phyloP scores from a whole-genome alignment of 2,888 invertebrate species.

The Philopedon plagiatum region DNA sequence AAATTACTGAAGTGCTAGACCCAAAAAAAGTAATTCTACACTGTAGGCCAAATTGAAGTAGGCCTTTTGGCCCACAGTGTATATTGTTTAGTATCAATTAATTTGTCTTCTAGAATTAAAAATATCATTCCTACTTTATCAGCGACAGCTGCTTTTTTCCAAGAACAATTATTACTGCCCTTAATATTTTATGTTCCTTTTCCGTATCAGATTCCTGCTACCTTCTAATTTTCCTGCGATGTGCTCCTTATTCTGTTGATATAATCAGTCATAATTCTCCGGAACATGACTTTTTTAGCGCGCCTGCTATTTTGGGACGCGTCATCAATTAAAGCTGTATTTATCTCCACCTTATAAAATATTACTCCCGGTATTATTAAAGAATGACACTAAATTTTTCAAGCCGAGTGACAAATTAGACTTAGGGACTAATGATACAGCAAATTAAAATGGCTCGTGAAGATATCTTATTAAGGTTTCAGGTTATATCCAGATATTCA shows the following conservation, averaged over 20 bases:
- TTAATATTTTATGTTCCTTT: too few relatives aligned
- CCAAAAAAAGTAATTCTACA: too few relatives aligned
- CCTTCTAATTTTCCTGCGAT: background rate
- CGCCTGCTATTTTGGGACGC: slow-evolving; percentile 18
- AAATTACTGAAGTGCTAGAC: background rate
- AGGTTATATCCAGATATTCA: too few relatives aligned
- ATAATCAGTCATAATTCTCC: slow-evolving; percentile 1
- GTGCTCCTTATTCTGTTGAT: background rate
- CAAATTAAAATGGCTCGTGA: slow-evolving; percentile 35
- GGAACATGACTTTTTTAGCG: slow-evolving; percentile 16
- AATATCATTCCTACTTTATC: too few relatives aligned
- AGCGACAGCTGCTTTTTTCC: too few relatives aligned
- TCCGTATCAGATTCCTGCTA: too few relatives aligned
- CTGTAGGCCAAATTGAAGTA: too few relatives aligned
- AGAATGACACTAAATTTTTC: slow-evolving; percentile 48
- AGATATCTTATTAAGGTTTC: background rate
- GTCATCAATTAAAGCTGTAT: slow-evolving; percentile 39
- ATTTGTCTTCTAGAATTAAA: too few relatives aligned
- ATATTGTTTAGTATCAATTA: too few relatives aligned
- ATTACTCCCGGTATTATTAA: slow-evolving; percentile 43
- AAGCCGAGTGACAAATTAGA: slow-evolving; percentile 40
- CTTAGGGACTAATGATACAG: slow-evolving; percentile 38
- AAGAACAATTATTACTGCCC: too few relatives aligned
- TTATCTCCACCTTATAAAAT: slow-evolving; percentile 46
- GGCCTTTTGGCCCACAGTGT: too few relatives aligned